Base-by-base conservation (phyloP, 2,113 vertebrate genomes). In the Daubentonia madagascariensis region DNA sequence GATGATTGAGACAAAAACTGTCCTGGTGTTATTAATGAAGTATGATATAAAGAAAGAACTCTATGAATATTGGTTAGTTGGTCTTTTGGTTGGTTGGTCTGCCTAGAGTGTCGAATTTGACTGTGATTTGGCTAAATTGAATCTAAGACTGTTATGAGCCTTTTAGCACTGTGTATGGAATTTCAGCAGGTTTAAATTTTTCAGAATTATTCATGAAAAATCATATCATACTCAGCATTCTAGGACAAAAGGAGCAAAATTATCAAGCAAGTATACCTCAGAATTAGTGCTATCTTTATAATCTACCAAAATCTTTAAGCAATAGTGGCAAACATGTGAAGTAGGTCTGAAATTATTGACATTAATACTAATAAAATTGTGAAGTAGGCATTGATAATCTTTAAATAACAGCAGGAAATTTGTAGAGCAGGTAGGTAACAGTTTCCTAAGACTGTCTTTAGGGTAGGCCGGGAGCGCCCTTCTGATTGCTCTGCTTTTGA, bases 171-270 rank as follows among this genome's bases (percentile, higher is more conserved):
- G 18, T 95, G 78, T 94, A 68, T 94, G 68, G 75, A 86, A 72
- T 96, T 97, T 96, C 52, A 93, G 54, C 68, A 91, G 61, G 61
- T 54, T 89, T 96, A 61, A 85, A 18, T 40, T 59, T 93, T 92
- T 92, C 45, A 91, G 91, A 97, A 89, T 96, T 96, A 83, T 88
- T 84, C 50, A 65, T 89, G 80, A 61, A 94, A 90, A 85, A 68
- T 78, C 59, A 54, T 48, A 70, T 81, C 63, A 93, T 14, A 72
- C n/a, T 97, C 43, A 85, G 79, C 32, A n/a, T 93, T 97, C 89
- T 93, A 73, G 90, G 89, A 92, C 70, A 87, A 91, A 97, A 70
- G 22, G 63, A 95, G 43, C 52, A 92, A 90, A 94, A 57, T 89
- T 79, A 81, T 96, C 80, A 88, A 54, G 70, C 50, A 95, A 85